Base-by-base conservation (phyloP, 2,797 vertebrate genomes). In the Neopelma chrysocephalum region DNA sequence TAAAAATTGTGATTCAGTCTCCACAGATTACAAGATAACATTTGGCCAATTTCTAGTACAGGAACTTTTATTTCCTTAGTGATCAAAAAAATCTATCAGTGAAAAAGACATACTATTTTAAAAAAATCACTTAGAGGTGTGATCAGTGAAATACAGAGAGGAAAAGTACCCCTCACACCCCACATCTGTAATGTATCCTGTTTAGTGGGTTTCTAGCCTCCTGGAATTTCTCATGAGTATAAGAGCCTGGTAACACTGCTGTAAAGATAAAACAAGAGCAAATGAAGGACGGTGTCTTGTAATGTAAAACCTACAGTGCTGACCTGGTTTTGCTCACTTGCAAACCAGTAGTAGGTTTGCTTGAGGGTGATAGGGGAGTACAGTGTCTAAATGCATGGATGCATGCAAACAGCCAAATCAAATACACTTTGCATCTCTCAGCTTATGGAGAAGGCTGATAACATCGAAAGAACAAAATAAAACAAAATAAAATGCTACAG, bases 231-330 rank as follows among this genome's bases (percentile, higher is more conserved):
- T 82, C 60, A 51, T 36, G 21, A 87, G 32, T 31, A 62, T 6
- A 8, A 82, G n/a, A 78, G 43, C 31, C 51, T 91, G 7, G 6
- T 65, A 82, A 60, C 0, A 1, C 25, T 45, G 61, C 5, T 5
- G 4, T 61, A 80, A 82, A 87, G 69, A 83, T 16, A 94, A 91
- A 92, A 47, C 79, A 94, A 94, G 81, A 93, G 69, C 68, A 96
- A 92, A 91, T 86, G 91, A 93, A 96, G 91, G 93, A 57, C 89
- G 61, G 9, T 10, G 11, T 56, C 47, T 40, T 89, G 56, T 57
- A 93, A 87, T 36, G 60, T 15, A 85, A 93, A 92, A 45, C 51
- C 48, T 26, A 51, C 32, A 27, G 54, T 16, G 47, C 69, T 89
- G 83, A 87, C 89, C 82, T 94, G 61, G 50, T 92, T 95, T 75